Evolutionary conservation across 2,113 vertebrate genomes (phyloP).

Genomic region (Pimephales promelas): DNA sequence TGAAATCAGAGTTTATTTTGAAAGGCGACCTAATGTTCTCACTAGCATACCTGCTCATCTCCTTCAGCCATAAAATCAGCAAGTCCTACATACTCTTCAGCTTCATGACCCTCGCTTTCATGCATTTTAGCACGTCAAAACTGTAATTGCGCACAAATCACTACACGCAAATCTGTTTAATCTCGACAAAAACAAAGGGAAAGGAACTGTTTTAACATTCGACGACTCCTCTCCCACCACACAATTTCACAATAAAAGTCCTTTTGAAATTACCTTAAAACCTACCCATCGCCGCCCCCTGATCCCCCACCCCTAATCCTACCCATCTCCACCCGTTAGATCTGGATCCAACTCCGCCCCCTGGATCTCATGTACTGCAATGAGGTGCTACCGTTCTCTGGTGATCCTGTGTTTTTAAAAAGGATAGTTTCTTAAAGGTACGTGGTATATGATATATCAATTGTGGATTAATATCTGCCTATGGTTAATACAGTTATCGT

Average conservation of each 20-base stretch:
- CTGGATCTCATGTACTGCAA: too few species aligned
- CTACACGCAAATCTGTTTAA: not conserved
- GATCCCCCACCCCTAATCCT: too few species aligned
- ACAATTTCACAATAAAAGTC: conserved; percentile 2
- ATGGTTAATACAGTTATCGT: too few species aligned
- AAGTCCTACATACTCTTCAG: conserved; percentile 60
- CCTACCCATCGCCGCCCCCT: too few species aligned
- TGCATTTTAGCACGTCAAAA: conserved; percentile 16
- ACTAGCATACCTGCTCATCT: conserved; percentile 64
- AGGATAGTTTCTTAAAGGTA: not conserved
- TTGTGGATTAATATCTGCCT: too few species aligned
- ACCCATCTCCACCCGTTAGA: too few species aligned
- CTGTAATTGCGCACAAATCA: not conserved
- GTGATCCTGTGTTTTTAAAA: not conserved
- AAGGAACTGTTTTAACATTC: not conserved
- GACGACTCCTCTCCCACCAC: not conserved
- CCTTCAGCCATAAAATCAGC: conserved; percentile 62
- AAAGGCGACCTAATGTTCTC: not conserved
- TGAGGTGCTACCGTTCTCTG: too few species aligned
- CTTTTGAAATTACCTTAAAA: not conserved
- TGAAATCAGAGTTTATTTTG: conserved; percentile 3
- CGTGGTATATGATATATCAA: too few species aligned
- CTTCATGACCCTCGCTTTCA: not conserved
- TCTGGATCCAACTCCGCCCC: too few species aligned
- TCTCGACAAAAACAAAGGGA: not conserved